Conservation (phyloP, 2,888 invertebrate genomes). For the Plagiodera versicolora region DNA sequence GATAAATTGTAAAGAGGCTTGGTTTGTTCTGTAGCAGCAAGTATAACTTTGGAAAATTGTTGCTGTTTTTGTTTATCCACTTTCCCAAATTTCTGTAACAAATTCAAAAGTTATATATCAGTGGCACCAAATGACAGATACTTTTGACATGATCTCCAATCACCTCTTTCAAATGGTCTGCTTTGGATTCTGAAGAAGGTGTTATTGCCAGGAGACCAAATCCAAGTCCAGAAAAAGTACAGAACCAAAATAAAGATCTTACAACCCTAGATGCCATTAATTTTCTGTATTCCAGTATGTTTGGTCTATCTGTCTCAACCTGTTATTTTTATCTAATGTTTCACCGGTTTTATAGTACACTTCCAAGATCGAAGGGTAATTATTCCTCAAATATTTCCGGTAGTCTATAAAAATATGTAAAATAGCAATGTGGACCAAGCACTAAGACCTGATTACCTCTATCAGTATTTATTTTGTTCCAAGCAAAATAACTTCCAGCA, state of each 20-base stretch:
- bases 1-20: conserved; percentile 56
- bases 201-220: conserved; percentile 63
- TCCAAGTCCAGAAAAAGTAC: conserved; percentile 63
- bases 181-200: conserved; percentile 55
- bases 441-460: conserved; percentile 63
- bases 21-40: conserved; percentile 56
- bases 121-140: conserved; percentile 6
- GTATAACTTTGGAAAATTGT: conserved; percentile 54
- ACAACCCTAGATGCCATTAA: conserved; percentile 50
- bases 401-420: conserved; percentile 62
- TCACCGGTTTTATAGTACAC: conserved; percentile 73
- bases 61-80: conserved; percentile 40
- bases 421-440: too few relatives aligned
- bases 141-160: conserved; percentile 11
- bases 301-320: conserved; percentile 59
- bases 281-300: conserved; percentile 61
- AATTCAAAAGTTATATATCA: not conserved
- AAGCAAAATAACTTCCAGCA: conserved; percentile 64
- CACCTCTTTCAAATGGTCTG: conserved; percentile 40
- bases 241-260: conserved; percentile 62
- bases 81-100: conserved; percentile 50
- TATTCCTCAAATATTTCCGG: conserved; percentile 67
- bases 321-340: conserved; percentile 58
- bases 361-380: conserved; percentile 67
- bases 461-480: conserved; percentile 70